A percentile compares a stretch with the other conserved stretches of the same genome.
Conservation (phyloP, 1,140 invertebrate genomes). For the Pissodes strobi region DNA sequence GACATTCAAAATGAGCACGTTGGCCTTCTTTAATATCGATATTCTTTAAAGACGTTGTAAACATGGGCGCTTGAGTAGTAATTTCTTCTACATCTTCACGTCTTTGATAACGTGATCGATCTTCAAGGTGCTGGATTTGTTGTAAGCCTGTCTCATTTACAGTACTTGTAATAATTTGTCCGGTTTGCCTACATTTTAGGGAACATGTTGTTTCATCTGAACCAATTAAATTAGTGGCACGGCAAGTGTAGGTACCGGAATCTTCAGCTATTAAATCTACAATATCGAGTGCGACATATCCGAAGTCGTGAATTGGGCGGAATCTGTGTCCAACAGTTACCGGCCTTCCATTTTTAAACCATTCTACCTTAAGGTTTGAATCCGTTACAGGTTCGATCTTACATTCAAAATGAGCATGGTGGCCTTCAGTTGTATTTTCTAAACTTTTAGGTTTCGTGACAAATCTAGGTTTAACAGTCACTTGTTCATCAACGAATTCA, state of each 20-base stretch:
- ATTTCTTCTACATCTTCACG: slow-evolving; percentile 78
- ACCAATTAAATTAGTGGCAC: slow-evolving; percentile 87
- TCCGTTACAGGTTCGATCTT: slow-evolving; percentile 96
- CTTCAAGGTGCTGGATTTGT: slow-evolving; percentile 86
- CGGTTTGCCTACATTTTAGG: slow-evolving; percentile 71
- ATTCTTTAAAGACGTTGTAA: slow-evolving; percentile 88
- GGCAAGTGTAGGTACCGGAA: slow-evolving; percentile 90
- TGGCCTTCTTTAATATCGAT: slow-evolving; percentile 94
- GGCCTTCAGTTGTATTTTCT: slow-evolving; percentile 84
- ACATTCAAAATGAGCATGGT: slow-evolving; percentile 96
- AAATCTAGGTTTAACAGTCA: slow-evolving; percentile 81
- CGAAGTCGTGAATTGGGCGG: slow-evolving; percentile 94
- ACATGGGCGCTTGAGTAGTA: slow-evolving; percentile 85
- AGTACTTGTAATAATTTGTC: slow-evolving; percentile 79
- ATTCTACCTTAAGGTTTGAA: slow-evolving; percentile 90
- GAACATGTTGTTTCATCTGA: slow-evolving; percentile 81
- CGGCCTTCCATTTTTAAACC: slow-evolving; percentile 89
- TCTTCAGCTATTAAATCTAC: slow-evolving; percentile 92
- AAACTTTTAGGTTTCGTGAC: slow-evolving; percentile 84
- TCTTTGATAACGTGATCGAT: slow-evolving; percentile 75
- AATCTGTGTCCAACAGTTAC: slow-evolving; percentile 89
- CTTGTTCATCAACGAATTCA: slow-evolving; percentile 80
- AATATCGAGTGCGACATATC: slow-evolving; percentile 91
- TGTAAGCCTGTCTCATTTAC: slow-evolving; percentile 84
- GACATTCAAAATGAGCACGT: slow-evolving; percentile 93